Evolutionary conservation across 1,140 invertebrate genomes (phyloP).

Genomic region (Brachionus calyciflorus): DNA sequence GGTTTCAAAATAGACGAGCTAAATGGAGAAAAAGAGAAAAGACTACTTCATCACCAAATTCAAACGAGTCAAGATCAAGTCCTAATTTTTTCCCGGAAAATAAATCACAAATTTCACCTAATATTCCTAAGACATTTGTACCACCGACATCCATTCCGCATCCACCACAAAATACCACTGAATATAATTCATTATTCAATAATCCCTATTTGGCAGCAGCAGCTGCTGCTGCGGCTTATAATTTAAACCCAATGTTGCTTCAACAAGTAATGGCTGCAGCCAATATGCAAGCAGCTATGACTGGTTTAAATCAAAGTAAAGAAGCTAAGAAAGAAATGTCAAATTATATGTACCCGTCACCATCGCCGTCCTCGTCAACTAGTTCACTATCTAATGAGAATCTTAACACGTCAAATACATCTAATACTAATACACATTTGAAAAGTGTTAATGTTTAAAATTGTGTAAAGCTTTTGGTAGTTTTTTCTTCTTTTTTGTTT

Average conservation of each 20-base stretch:
- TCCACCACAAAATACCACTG: not conserved
- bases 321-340: not conserved
- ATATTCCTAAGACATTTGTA: not conserved
- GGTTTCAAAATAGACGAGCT: constrained; percentile 91
- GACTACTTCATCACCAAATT: constrained; percentile 57
- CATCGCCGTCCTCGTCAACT: constrained; percentile 21
- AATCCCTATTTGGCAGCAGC: constrained; percentile 36
- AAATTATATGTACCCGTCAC: constrained; percentile 16
- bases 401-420: not conserved
- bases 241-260: constrained; percentile 27
- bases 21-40: constrained; percentile 92
- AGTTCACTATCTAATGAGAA: constrained; percentile 22
- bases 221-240: constrained; percentile 32
- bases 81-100: constrained; percentile 19
- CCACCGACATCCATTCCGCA: not conserved
- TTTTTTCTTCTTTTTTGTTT: not conserved
- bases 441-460: constrained; percentile 35
- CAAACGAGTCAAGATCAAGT: constrained; percentile 27
- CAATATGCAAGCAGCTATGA: constrained; percentile 22
- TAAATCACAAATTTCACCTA: constrained; percentile 7
- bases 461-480: too few relatives aligned
- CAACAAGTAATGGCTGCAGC: constrained; percentile 35
- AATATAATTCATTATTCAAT: not conserved
- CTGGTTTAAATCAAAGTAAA: not conserved
- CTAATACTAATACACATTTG: not conserved